Percentiles rank a stretch among this genome's conserved stretches.
phyloP scores from a whole-genome alignment of 2,888 invertebrate genomes.

The Lottia scabra region DNA sequence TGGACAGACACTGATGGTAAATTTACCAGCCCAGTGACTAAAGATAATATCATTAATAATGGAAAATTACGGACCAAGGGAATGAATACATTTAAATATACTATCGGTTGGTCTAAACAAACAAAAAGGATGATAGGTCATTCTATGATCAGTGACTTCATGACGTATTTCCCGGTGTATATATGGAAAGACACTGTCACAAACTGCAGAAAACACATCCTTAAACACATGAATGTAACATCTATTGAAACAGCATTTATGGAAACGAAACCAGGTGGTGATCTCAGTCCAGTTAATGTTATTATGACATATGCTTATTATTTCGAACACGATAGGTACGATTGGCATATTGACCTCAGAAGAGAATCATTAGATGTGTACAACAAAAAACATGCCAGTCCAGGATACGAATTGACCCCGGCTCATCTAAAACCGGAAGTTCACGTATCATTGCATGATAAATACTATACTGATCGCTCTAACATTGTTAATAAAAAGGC shows the following conservation, averaged over 20 bases:
- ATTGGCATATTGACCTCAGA: background rate
- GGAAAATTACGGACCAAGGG: background rate
- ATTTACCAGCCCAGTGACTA: background rate
- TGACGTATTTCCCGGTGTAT: background rate
- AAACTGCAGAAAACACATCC: background rate
- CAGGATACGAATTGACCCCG: background rate
- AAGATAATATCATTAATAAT: background rate
- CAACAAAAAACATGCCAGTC: background rate
- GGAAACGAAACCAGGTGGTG: background rate
- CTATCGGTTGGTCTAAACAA: background rate
- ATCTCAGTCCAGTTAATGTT: background rate
- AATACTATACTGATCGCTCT: background rate
- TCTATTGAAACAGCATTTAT: background rate
- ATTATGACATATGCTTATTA: background rate
- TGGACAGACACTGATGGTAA: background rate
- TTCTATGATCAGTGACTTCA: background rate
- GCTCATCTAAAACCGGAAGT: background rate
- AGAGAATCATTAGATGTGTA: background rate
- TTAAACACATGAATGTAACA: background rate
- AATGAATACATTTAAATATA: background rate
- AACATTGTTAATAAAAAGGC: background rate
- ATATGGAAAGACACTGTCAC: background rate
- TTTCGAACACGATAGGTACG: background rate
- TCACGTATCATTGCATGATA: background rate
- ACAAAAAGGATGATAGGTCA: background rate